Evolutionary conservation across 2,888 invertebrate species (phyloP), one percentile per base, ranked within the genome.

Genomic region (Erebia aethiops): DNA sequence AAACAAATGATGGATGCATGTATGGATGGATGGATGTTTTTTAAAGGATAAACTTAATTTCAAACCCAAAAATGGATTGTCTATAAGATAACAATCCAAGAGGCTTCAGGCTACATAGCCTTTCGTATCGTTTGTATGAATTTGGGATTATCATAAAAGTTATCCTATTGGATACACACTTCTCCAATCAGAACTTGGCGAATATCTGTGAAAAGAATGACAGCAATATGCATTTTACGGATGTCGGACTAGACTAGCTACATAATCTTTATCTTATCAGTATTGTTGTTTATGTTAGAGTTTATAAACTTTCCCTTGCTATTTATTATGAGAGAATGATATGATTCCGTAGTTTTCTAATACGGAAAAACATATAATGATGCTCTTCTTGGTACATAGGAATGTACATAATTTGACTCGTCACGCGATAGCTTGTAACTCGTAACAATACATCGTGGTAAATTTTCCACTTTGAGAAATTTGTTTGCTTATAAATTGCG

Each of bases 391-490:
- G 67, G 71, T 71, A 71, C 64, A 77, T 76, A 78, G 75, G 74
- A 78, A 77, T 77, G 77, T 76, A 78, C 71, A 79, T 75, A 79
- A 77, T 81, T 84, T 79, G 80, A 73, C 76, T 75, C 78, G 87
- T 83, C 88, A 89, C 86, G 88, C 88, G 78, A 85, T 77, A 74
- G 75, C 77, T 74, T 78, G 71, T 73, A 70, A 71, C 74, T 74
- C 71, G 76, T 80, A 83, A 87, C 84, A 86, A 86, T 83, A 79
- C 80, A 77, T 79, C 57, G 79, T 81, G 81, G 84, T 84, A 88
- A 89, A 87, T 87, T 91, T 91, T 90, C 90, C 89, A 90, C 82
- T 74, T 73, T 77, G 77, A 84, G 84, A 83, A 85, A 86, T 84
- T 81, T 85, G 82, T 86, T 87, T 87, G 80, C 81, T 80, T 82